These are phyloP conservation scores for Drosophila athabasca DNA, from an alignment of 1,140 invertebrate species.

Conservation along the genomic window DNA sequence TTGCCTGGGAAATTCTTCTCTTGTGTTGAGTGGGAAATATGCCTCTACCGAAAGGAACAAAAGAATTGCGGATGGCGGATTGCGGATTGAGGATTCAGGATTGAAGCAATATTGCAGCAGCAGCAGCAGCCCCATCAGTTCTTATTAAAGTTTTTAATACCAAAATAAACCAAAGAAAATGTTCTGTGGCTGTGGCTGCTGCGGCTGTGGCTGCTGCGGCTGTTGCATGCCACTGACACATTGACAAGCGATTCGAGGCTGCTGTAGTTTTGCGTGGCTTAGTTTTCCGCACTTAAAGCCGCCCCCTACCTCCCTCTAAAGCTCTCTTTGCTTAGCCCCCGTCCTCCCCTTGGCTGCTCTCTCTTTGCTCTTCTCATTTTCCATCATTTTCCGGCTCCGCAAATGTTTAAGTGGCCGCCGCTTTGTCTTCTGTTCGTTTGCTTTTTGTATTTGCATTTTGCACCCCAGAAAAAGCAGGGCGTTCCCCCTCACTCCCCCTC, in stretches of 20 bases:
- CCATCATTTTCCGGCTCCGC: too few relatives aligned
- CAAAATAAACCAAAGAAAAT: too few relatives aligned
- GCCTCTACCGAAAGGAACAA: not conserved
- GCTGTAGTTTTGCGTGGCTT: conserved; percentile 37
- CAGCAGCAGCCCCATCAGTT: not conserved
- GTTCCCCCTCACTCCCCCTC: too few relatives aligned
- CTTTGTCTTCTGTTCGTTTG: conserved; percentile 60
- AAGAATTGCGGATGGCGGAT: conserved; percentile 6
- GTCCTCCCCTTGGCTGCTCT: conserved; percentile 8
- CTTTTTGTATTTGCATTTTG: conserved; percentile 44
- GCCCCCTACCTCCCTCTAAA: not conserved
- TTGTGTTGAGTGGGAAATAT: conserved; percentile 11
- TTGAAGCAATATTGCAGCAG: conserved; percentile 18
- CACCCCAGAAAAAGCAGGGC: conserved; percentile 6
- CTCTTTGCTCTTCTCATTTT: conserved; percentile 59
- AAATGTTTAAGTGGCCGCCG: conserved; percentile 49
- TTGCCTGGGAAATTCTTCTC: conserved; percentile 33
- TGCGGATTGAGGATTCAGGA: conserved; percentile 1
- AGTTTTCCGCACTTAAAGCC: not conserved
- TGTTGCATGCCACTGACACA: conserved; percentile 18
- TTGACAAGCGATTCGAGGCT: conserved; percentile 40
- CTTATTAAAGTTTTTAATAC: too few relatives aligned
- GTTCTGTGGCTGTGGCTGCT: too few relatives aligned
- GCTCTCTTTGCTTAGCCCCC: conserved; percentile 33
- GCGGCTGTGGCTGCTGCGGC: too few relatives aligned